Base-by-base conservation (phyloP, 92 coral and sea anemone species). In the Phymanthus crucifer region DNA sequence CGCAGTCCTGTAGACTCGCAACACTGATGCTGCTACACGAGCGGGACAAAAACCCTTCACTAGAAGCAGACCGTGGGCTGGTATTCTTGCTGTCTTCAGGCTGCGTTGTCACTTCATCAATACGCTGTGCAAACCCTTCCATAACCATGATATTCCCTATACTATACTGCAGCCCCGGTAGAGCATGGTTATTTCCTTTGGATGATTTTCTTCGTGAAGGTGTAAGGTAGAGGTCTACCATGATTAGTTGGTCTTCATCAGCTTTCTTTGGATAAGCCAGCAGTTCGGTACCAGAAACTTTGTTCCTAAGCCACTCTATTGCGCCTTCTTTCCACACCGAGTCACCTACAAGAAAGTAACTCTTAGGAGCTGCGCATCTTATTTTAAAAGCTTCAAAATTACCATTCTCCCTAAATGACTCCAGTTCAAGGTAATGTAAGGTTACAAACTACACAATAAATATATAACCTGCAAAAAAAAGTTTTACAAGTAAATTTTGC, bases 261-360 rank as follows among this genome's bases (percentile, higher is more conserved):
- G 92, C 85, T 79, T 84, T 85, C 32, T 74, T 79, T 12, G 92
- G 97, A 65, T 84, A 92, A 3, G 94, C 97, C 71, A 72, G 77
- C 32, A 92, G 93, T 65, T 90, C 87, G 21, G 70, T 77, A n/a
- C 97, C 97, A 4, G 90, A 82, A 27, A 92, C 97, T 72, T 85
- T 90, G 78, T 79, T 45, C 32, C 74, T 83, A 27, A 92, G 73
- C 97, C 97, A 92, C 6, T 79, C 90, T 33, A 85, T 90, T 0
- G 94, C 82, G 26, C 82, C 83, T 48, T 79, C 83, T 48, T 81
- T 81, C 97, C 97, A 92, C 16, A 92, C 27, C 11, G 97, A 89
- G 7, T 82, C 77, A 23, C 86, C 86, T 82, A 32, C 13, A 37
- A n/a, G n/a, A n/a, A n/a, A n/a, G n/a, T n/a, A n/a, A n/a, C n/a